These are phyloP conservation scores for Hormiphora californensis DNA, from an alignment of 37 sponge, comb jelly and placozoan genomes.

Conservation along the genomic window DNA sequence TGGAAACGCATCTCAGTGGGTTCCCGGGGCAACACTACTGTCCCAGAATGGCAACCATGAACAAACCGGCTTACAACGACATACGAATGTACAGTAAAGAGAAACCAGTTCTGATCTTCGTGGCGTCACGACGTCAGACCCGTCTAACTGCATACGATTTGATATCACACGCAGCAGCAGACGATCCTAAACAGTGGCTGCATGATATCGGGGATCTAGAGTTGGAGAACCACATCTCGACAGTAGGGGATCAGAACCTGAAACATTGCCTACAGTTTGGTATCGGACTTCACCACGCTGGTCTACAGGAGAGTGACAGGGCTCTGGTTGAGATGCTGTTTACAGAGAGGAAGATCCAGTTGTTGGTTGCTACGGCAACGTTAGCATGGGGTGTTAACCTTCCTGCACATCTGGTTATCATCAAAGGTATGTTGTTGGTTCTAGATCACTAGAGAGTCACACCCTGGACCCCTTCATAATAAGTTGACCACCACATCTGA, in stretches of 20 bases:
- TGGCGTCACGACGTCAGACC: constrained; percentile 96
- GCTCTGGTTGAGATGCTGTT: constrained; percentile 82
- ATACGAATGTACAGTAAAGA: constrained; percentile 83
- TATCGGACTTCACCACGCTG: constrained; percentile 95
- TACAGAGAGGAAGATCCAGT: constrained; percentile 87
- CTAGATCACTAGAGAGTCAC: too few species aligned
- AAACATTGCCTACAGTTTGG: constrained; percentile 83
- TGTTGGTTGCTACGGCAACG: constrained; percentile 88
- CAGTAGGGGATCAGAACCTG: constrained; percentile 74
- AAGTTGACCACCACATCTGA: too few species aligned
- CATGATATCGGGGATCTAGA: constrained; percentile 74
- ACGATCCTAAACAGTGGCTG: constrained; percentile 92
- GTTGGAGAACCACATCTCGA: constrained; percentile 62
- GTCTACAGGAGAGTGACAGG: constrained; percentile 88
- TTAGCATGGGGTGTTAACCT: constrained; percentile 99
- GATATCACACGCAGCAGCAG: constrained; percentile 70
- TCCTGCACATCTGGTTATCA: constrained; percentile 94
- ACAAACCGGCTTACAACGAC: constrained; percentile 90
- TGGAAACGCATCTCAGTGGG: constrained; percentile 92
- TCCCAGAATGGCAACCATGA: constrained; percentile 99
- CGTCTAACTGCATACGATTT: constrained; percentile 92
- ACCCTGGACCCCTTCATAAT: too few species aligned
- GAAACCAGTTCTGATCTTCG: constrained; percentile 92
- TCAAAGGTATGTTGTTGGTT: too few species aligned
- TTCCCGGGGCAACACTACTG: constrained; percentile 98